A percentile compares a stretch with the other conserved stretches of the same genome.
Conservation (phyloP, 2,113 vertebrate species). For the Plotosus lineatus region DNA sequence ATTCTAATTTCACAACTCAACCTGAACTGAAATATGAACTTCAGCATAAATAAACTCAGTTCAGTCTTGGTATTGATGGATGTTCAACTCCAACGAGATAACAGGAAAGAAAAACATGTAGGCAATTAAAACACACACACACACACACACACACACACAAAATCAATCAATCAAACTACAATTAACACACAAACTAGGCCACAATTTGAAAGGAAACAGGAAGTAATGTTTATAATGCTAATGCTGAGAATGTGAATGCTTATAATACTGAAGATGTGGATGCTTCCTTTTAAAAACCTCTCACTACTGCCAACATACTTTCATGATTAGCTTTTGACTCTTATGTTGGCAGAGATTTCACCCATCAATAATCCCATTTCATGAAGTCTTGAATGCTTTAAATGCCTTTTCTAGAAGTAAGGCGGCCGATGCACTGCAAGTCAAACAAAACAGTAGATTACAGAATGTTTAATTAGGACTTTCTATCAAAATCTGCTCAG, state of each 20-base stretch:
- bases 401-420: background rate
- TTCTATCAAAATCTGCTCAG: background rate
- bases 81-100: background rate
- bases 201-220: background rate
- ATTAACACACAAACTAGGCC: background rate
- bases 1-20: background rate
- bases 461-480: background rate
- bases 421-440: background rate
- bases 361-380: background rate
- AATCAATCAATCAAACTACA: background rate
- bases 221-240: no score
- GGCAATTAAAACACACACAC: no score
- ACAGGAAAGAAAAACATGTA: no score
- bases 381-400: background rate
- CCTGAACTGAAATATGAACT: background rate
- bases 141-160: background rate
- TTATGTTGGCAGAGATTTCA: conserved; percentile 5
- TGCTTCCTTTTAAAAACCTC: background rate
- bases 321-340: background rate
- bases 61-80: background rate
- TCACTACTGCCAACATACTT: background rate
- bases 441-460: background rate
- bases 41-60: background rate
- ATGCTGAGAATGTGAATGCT: background rate
- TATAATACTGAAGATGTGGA: background rate